phyloP scores from a whole-genome alignment of 2,113 vertebrate species.

The Dipodomys stephensi region DNA sequence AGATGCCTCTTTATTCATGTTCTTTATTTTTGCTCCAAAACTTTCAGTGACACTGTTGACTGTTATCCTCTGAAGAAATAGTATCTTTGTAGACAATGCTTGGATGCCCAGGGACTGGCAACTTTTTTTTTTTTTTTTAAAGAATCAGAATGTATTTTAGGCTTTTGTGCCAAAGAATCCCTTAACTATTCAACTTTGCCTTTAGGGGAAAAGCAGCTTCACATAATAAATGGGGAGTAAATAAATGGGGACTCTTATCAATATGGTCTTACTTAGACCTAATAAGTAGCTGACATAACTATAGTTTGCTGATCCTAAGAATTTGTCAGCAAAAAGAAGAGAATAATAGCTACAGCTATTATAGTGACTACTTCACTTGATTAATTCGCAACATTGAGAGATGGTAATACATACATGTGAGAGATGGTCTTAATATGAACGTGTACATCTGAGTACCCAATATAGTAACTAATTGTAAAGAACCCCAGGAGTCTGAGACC shows the following conservation, averaged over 20 bases:
- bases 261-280: background rate
- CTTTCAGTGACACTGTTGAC: background rate
- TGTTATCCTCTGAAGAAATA: slow-evolving; percentile 18
- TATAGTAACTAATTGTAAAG: background rate
- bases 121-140: background rate
- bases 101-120: background rate
- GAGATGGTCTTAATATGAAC: background rate
- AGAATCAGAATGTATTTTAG: slow-evolving; percentile 34
- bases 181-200: slow-evolving; percentile 10
- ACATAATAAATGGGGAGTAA: background rate
- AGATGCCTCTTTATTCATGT: slow-evolving; percentile 2
- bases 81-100: slow-evolving; percentile 1
- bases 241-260: slow-evolving; percentile 35
- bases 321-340: slow-evolving; percentile 50
- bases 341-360: slow-evolving; percentile 11
- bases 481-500: background rate
- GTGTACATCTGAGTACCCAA: background rate
- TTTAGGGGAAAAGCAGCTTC: slow-evolving; percentile 22
- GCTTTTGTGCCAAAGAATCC: background rate
- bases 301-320: slow-evolving; percentile 3
- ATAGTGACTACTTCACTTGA: background rate
- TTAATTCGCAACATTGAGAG: background rate
- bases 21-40: slow-evolving; percentile 33
- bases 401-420: background rate
- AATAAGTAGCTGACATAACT: background rate